Base-by-base conservation (phyloP, 1,140 invertebrate species). In the Plutomurus gul region DNA sequence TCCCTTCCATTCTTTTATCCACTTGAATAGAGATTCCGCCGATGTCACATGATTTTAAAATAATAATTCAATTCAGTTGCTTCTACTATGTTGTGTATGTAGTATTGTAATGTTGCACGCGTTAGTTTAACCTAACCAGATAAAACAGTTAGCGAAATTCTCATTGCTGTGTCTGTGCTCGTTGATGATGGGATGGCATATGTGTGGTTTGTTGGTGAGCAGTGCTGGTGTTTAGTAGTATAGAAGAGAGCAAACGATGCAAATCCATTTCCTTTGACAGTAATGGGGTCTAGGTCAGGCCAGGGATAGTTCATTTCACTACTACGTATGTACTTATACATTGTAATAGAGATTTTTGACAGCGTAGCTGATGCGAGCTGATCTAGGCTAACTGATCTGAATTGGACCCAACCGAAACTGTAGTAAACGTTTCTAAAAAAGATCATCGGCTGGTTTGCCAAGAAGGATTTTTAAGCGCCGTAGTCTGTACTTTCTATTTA, bases 271-370 rank as follows among this genome's bases (percentile, higher is more conserved):
- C 72, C 72, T 74, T 74, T 74, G 27, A 65, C 56, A 74, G 39
- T 74, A 74, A 47, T 74, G 40, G 49, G 72, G 72, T 74, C 72
- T 74, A 74, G 72, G 72, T 74, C 72, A 74, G 40, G 43, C 43
- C 72, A 74, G 43, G 72, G 43, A 46, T 25, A 65, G 56, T 65
- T 65, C 56, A 65, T 13, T 33, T 13, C 30, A n/a, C n/a, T n/a
- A n/a, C n/a, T n/a, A n/a, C n/a, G 39, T 13, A 43, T n/a, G 39
- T 43, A n/a, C 2, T 27, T 33, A 18, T n/a, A 7, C 30, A 33
- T 16, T 30, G 22, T 65, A 30, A 30, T 33, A 65, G 16, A 65
- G 27, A 30, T 65, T 65, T 65, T 72, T 72, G 70, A 72, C 36
- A 72, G 36, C 18, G 39, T 72, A 72, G 18, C 39, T 72, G 37